Evolutionary conservation across 1,140 invertebrate species (phyloP), one percentile per base, ranked within the genome.

Genomic region (Chironomus tepperi): DNA sequence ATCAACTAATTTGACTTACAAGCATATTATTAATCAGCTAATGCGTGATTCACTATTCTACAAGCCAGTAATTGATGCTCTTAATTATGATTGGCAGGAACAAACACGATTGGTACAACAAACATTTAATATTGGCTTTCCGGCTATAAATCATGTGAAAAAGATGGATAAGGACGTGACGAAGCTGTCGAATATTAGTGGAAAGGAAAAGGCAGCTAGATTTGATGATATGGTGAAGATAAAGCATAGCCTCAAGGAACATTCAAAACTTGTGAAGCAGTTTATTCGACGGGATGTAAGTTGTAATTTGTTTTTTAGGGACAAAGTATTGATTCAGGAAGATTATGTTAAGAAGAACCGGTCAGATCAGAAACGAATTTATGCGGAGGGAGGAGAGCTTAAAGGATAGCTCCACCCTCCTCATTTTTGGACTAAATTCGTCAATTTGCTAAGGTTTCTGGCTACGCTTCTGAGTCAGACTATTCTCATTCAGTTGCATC

Each of bases 21-120:
- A 79, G 7, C 80, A 79, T 75, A 80, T 81, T 74, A 80, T 81
- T 34, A 78, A 81, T 72, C 78, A 80, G n/a, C 74, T 82, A 2
- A 34, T 76, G 1, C 79, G 81, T 18, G 81, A 82, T 74, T 76
- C 77, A 12, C 80, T 80, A 16, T 82, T 81, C 42, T 82, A 81
- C 74, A 80, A 82, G 70, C 81, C 81, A 19, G 80, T 82, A 7
- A 73, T 82, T 24, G 77, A 77, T 3, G 81, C 81, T 9, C 77
- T 82, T 3, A 76, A 74, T 34, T 64, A 57, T 3, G 81, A 82
- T 57, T 81, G 81, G 77, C 79, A 82, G 18, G 81, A 82, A 75
- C 81, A 82, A 65, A 42, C 78, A 1, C 79, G 78, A 19, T 82
- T 82, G 10, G 82, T 81, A 43, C 80, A 82, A 18, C 79, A 81